Conservation (phyloP, 92 coral and sea anemone genomes). For the Muricea muricata region DNA sequence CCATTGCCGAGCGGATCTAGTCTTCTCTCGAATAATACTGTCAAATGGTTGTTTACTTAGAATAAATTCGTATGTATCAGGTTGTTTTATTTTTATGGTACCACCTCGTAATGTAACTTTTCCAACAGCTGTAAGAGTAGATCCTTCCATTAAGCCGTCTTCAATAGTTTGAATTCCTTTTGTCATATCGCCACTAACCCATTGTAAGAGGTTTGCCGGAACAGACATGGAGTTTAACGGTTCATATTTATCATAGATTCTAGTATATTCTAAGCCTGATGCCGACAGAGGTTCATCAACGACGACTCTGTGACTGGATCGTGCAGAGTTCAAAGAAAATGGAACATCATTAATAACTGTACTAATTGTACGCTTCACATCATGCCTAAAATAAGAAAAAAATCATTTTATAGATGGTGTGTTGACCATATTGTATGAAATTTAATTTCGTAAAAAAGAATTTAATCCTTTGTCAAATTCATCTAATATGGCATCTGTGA, state of each 20-base stretch:
- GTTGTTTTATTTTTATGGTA: constrained; percentile 69
- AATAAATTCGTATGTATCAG: constrained; percentile 75
- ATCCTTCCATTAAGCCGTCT: constrained; percentile 80
- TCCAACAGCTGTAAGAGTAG: constrained; percentile 85
- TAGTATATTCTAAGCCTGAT: constrained; percentile 70
- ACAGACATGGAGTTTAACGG: constrained; percentile 73
- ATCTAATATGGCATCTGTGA: no score
- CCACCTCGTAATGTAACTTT: constrained; percentile 79
- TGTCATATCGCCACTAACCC: constrained; percentile 96
- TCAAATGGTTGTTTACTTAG: constrained; percentile 81
- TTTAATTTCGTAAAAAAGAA: no score
- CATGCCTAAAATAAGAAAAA: constrained; percentile 69
- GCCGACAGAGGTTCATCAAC: constrained; percentile 87
- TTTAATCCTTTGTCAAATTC: no score
- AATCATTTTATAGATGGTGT: no score
- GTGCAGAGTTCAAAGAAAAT: constrained; percentile 54
- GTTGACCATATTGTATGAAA: no score
- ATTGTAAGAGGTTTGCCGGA: constrained; percentile 82
- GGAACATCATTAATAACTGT: constrained; percentile 61
- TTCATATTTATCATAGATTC: constrained; percentile 84
- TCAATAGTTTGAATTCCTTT: constrained; percentile 93
- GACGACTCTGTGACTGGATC: constrained; percentile 47
- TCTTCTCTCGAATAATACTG: constrained; percentile 72
- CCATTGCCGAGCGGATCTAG: constrained; percentile 72
- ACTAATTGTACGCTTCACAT: constrained; percentile 73